A percentile compares a stretch with the other conserved stretches of the same genome.
Conservation (phyloP, 2,888 invertebrate species). For the Drosophila paramelanica region DNA sequence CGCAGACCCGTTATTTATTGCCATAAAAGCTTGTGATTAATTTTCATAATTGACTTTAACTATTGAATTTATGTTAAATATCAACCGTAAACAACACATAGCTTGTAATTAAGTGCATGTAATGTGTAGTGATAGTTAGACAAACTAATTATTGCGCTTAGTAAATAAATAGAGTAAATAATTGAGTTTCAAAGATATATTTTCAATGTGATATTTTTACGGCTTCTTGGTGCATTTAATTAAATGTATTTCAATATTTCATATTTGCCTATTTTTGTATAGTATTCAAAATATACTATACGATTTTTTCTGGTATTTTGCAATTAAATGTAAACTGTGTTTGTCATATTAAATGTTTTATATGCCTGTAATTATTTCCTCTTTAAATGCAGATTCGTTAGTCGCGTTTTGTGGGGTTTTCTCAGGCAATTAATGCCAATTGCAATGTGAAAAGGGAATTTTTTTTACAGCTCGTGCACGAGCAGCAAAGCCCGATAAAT, state of each 20-base stretch:
- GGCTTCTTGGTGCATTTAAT: neutral
- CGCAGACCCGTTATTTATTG: slow-evolving; percentile 23
- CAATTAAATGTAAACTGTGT: neutral
- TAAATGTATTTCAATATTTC: neutral
- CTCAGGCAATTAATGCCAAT: slow-evolving; percentile 40
- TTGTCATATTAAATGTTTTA: neutral
- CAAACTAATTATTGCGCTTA: neutral
- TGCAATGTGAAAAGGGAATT: slow-evolving; percentile 19
- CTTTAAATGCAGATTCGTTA: slow-evolving; percentile 32
- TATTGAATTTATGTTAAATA: slow-evolving; percentile 2
- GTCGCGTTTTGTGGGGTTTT: slow-evolving; percentile 20
- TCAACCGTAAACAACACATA: neutral
- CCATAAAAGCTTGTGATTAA: slow-evolving; percentile 14
- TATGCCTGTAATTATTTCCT: neutral
- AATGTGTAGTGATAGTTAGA: slow-evolving; percentile 1
- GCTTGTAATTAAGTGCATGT: slow-evolving; percentile 1
- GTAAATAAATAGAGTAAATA: neutral
- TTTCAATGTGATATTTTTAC: neutral
- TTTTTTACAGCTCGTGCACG: slow-evolving; percentile 29
- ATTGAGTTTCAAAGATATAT: neutral
- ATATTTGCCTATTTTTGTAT: neutral
- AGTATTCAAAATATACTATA: neutral
- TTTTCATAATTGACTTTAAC: slow-evolving; percentile 15
- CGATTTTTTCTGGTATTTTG: no score
- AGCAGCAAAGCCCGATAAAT: slow-evolving; percentile 42